Evolutionary conservation across 2,797 vertebrate species (phyloP), one percentile per base, ranked within the genome.

Genomic region (Discoglossus pictus): DNA sequence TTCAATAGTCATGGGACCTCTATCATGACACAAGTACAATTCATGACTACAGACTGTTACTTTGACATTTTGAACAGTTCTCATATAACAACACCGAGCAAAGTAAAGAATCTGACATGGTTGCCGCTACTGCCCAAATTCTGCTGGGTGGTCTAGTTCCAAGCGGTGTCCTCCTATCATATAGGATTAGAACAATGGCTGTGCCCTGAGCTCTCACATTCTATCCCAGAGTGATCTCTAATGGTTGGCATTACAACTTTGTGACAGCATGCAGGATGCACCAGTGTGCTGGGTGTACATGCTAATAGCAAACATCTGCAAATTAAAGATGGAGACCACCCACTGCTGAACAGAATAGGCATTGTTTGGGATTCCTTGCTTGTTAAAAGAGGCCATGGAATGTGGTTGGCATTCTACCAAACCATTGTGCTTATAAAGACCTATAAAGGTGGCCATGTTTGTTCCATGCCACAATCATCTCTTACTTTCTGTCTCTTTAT

Each of bases 301-400:
- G 36, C 50, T 70, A 71, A 71, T 51, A 64, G 60, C 54, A 71
- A 71, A 71, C 68, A 64, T 71, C 52, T 71, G 68, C 46, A 65
- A 61, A 65, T 59, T 51, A 53, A 42, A 52, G 43, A 62, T 56
- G 50, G 53, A 48, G 68, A 71, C 68, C 68, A 71, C 68, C 44
- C 68, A 64, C 44, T 65, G 46, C 38, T 44, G 27, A 58, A 65
- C 59, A 59, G 52, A 64, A 71, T 36, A 70, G 43, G 44, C 68
- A 59, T 71, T 71, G 68, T 71, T 71, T 21, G 58, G 36, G 52
- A 64, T 48, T 25, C 35, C 15, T 56, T 50, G 23, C 61, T 48
- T 52, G 44, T 43, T 65, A 70, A 64, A 42, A 40, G 8, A 59
- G 53, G 36, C 44, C 38, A 44, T 59, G 68, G 68, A 71, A 71